Conservation (phyloP, 1,140 invertebrate species). For the Gyrodactylus bullatarudis region DNA sequence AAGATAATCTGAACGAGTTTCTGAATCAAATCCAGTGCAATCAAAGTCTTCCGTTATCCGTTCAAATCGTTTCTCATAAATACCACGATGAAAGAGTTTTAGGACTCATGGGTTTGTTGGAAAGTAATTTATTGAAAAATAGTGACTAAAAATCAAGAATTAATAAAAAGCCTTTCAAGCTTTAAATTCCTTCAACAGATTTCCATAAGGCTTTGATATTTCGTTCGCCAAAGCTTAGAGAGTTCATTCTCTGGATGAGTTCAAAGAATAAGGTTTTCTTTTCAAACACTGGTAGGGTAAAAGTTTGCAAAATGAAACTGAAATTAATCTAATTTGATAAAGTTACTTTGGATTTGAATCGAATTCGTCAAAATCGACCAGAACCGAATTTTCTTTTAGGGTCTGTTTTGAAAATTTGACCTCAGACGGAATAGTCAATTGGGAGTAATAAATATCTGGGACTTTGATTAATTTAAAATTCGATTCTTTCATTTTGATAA, state of each 20-base stretch:
- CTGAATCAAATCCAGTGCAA: too few relatives aligned
- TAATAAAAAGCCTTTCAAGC: too few relatives aligned
- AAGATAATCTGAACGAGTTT: too few relatives aligned
- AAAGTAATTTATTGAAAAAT: too few relatives aligned
- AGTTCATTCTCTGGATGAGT: not conserved
- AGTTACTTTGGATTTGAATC: not conserved
- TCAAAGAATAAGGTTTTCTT: not conserved
- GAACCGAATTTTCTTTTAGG: slow-evolving; percentile 13
- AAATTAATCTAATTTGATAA: not conserved
- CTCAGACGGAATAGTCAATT: slow-evolving; percentile 18
- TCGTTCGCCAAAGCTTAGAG: not conserved
- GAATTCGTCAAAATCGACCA: slow-evolving; percentile 19
- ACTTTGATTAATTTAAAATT: slow-evolving; percentile 6
- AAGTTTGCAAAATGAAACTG: not conserved
- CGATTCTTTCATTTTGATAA: slow-evolving; percentile 12
- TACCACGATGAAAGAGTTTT: too few relatives aligned
- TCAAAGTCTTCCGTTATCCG: too few relatives aligned
- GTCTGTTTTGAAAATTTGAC: not conserved
- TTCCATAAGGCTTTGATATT: slow-evolving; percentile 2
- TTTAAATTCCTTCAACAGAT: not conserved
- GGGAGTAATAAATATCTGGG: slow-evolving; percentile 22
- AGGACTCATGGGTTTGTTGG: too few relatives aligned
- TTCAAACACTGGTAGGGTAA: not conserved
- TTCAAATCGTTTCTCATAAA: too few relatives aligned
- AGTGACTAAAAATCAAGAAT: too few relatives aligned